A percentile compares a stretch with the other conserved stretches of the same genome.
Conservation (phyloP, 2,888 invertebrate species). For the Sisyra nigra region DNA sequence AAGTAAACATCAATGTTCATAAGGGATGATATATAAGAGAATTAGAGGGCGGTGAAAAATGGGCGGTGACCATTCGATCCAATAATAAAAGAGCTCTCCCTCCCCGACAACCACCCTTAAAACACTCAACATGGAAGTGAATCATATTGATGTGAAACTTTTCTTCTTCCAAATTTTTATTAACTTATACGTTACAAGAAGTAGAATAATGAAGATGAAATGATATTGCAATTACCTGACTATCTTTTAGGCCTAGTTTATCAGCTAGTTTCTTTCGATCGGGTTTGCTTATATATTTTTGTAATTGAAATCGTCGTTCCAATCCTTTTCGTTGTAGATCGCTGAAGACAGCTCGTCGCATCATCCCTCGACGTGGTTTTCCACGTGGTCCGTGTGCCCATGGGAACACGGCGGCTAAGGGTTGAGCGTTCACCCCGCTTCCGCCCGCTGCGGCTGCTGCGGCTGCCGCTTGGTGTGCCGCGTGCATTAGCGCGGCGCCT, state of each 20-base stretch:
- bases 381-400: conserved; percentile 86
- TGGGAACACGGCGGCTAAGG: conserved; percentile 43
- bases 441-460: conserved; percentile 17
- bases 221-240: conserved; percentile 69
- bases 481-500: conserved; percentile 4
- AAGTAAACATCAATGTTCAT: background rate
- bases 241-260: conserved; percentile 89
- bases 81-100: conserved; percentile 6
- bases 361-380: conserved; percentile 91
- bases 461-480: conserved; percentile 5
- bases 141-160: background rate
- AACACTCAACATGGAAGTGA: background rate
- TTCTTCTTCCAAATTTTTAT: background rate
- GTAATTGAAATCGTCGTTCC: conserved; percentile 89
- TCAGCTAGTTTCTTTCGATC: conserved; percentile 95
- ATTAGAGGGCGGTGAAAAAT: background rate
- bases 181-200: background rate
- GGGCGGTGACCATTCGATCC: conserved; percentile 6
- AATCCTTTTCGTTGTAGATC: conserved; percentile 91
- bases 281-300: conserved; percentile 97
- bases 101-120: background rate
- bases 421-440: conserved; percentile 30
- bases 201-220: too few relatives aligned
- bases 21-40: background rate
- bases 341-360: conserved; percentile 86